These are phyloP conservation scores for Drosophila oshimai DNA, from an alignment of 1,140 invertebrate species.

Conservation along the genomic window DNA sequence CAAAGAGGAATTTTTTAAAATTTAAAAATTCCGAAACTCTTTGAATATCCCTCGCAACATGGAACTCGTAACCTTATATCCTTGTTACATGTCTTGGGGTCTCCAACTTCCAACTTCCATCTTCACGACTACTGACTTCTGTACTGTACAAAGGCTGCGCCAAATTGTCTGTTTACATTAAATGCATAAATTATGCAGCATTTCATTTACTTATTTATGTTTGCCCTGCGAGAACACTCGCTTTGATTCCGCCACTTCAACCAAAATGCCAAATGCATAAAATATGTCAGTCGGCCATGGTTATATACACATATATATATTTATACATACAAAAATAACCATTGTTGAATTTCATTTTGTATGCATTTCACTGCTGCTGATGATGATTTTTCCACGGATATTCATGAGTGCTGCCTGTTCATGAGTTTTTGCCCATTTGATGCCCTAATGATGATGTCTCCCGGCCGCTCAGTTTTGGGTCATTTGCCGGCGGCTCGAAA, in stretches of 20 bases:
- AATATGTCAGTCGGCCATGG: slow-evolving; percentile 58
- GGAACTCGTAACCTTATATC: background rate
- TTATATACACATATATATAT: background rate
- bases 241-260: slow-evolving; percentile 63
- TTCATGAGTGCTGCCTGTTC: slow-evolving; percentile 14
- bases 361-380: slow-evolving; percentile 55
- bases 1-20: background rate
- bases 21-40: background rate
- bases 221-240: slow-evolving; percentile 31
- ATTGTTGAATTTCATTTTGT: slow-evolving; percentile 50
- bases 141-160: slow-evolving; percentile 27
- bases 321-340: slow-evolving; percentile 1
- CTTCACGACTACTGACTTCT: background rate
- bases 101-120: background rate
- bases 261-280: slow-evolving; percentile 73
- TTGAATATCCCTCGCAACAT: background rate
- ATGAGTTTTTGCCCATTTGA: slow-evolving; percentile 26
- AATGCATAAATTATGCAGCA: slow-evolving; percentile 76
- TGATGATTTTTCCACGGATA: slow-evolving; percentile 55
- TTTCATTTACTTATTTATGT: slow-evolving; percentile 60
- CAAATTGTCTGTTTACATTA: slow-evolving; percentile 77
- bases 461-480: slow-evolving; percentile 66
- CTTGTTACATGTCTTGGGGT: slow-evolving; percentile 10
- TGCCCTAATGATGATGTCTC: slow-evolving; percentile 67
- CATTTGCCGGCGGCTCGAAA: slow-evolving; percentile 37